Evolutionary conservation across 2,888 invertebrate species (phyloP).

Genomic region (Cordilura impudica): DNA sequence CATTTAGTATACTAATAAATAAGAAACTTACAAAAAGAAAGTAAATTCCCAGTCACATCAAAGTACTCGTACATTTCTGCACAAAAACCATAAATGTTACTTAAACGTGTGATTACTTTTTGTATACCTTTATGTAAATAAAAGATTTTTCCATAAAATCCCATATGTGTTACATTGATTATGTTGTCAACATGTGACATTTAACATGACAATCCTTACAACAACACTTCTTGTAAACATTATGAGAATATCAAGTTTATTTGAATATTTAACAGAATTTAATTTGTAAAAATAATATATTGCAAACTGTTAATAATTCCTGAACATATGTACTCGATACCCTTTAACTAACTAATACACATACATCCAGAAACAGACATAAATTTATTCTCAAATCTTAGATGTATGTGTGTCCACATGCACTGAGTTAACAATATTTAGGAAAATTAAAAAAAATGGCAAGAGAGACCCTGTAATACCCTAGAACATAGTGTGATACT

Average conservation of each 20-base stretch:
- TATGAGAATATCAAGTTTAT: not conserved
- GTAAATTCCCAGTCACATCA: too few species aligned
- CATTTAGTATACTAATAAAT: too few species aligned
- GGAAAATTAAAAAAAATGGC: too few species aligned
- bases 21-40: too few species aligned
- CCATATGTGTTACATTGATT: not conserved
- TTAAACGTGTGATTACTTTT: too few species aligned
- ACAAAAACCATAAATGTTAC: too few species aligned
- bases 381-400: not conserved
- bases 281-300: slow-evolving; percentile 23
- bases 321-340: not conserved
- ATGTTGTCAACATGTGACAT: not conserved
- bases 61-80: too few species aligned
- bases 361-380: not conserved
- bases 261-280: not conserved
- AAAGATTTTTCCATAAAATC: not conserved
- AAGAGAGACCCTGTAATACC: too few species aligned
- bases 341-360: not conserved
- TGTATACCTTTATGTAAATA: too few species aligned
- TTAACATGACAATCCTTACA: slow-evolving; percentile 5
- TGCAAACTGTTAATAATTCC: not conserved
- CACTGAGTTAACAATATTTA: too few species aligned
- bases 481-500: too few species aligned
- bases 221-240: not conserved
- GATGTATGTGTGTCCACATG: too few species aligned